Conservation (phyloP, 2,888 invertebrate genomes). For the Panopea generosa region DNA sequence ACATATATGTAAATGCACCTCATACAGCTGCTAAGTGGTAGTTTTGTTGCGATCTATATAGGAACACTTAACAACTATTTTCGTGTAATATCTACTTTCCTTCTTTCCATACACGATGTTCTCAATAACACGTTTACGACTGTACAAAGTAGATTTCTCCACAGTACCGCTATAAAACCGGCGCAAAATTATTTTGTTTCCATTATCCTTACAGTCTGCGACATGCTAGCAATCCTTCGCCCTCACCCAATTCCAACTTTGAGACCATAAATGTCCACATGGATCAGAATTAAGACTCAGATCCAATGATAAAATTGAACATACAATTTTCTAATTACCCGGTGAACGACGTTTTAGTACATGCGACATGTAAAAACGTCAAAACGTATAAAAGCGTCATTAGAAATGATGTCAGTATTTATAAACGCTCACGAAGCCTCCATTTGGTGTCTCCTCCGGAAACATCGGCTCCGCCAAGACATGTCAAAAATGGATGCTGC, state of each 20-base stretch:
- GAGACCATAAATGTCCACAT: slow-evolving; percentile 50
- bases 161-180: slow-evolving; percentile 39
- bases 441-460: too few species aligned
- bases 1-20: too few species aligned
- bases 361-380: slow-evolving; percentile 15
- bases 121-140: slow-evolving; percentile 36
- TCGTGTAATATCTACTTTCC: background rate
- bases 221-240: slow-evolving; percentile 46
- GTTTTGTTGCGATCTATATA: too few species aligned
- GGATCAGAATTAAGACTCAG: slow-evolving; percentile 50
- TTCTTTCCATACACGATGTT: background rate
- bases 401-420: too few species aligned
- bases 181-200: slow-evolving; percentile 39
- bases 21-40: too few species aligned
- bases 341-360: slow-evolving; percentile 5
- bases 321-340: slow-evolving; percentile 56
- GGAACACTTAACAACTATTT: slow-evolving; percentile 1
- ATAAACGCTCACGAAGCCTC: too few species aligned
- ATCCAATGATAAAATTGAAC: slow-evolving; percentile 43
- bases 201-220: slow-evolving; percentile 44
- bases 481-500: too few species aligned
- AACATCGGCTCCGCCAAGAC: too few species aligned
- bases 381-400: background rate
- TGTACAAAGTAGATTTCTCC: slow-evolving; percentile 42
- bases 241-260: slow-evolving; percentile 40